Percentiles rank a stretch among this genome's conserved stretches.
These are phyloP conservation scores for Carpatolechia fugitivella DNA, from an alignment of 2,888 invertebrate genomes.

Conservation along the genomic window DNA sequence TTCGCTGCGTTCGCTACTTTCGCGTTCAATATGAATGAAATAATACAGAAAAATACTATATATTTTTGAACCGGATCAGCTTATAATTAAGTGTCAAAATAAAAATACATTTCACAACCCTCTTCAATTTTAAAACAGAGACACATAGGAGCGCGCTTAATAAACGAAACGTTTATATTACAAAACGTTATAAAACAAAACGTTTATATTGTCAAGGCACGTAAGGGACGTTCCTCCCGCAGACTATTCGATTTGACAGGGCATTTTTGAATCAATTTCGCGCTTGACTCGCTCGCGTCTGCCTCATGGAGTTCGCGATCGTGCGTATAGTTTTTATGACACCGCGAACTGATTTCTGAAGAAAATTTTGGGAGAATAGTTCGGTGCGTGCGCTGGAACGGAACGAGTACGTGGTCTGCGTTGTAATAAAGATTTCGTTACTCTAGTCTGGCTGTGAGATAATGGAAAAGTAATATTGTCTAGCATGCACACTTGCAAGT, in stretches of 20 bases:
- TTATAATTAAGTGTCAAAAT: too few species aligned
- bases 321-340: constrained; percentile 51
- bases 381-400: neutral
- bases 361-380: constrained; percentile 5
- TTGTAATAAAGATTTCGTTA: neutral
- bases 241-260: constrained; percentile 46
- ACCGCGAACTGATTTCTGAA: constrained; percentile 25
- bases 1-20: too few species aligned
- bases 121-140: neutral
- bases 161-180: constrained; percentile 10
- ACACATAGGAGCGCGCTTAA: neutral
- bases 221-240: constrained; percentile 39
- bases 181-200: constrained; percentile 14
- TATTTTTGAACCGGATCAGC: too few species aligned
- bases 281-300: constrained; percentile 40
- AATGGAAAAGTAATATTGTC: too few species aligned
- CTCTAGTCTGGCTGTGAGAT: too few species aligned
- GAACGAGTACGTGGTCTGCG: neutral
- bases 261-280: constrained; percentile 61
- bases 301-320: constrained; percentile 42
- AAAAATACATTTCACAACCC: too few species aligned
- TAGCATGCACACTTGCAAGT: too few species aligned
- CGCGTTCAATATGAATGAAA: too few species aligned
- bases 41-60: too few species aligned
- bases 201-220: constrained; percentile 20